phyloP scores from a whole-genome alignment of 2,888 invertebrate species.

The Altica lythri region DNA sequence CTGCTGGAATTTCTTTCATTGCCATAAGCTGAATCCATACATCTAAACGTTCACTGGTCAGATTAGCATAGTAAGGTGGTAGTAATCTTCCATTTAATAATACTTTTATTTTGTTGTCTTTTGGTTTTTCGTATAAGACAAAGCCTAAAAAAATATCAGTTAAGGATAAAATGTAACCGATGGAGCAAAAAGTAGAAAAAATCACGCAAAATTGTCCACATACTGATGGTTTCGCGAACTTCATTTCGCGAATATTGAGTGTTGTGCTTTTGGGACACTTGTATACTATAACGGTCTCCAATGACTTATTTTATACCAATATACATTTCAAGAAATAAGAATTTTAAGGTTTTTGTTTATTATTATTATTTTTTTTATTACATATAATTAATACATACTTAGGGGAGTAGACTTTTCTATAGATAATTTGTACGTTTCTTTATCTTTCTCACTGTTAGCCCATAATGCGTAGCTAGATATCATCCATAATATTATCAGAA shows the following conservation, averaged over 20 bases:
- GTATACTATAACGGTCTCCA: too few species aligned
- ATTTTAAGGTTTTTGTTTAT: too few species aligned
- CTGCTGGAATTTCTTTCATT: conserved; percentile 41
- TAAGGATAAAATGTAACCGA: not conserved
- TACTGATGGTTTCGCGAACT: too few species aligned
- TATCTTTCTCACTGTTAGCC: conserved; percentile 69
- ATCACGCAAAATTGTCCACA: too few species aligned
- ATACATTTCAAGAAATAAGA: too few species aligned
- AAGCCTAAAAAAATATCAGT: conserved; percentile 41
- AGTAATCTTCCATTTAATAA: conserved; percentile 66
- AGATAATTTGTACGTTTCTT: conserved; percentile 66
- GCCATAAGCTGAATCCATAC: conserved; percentile 60
- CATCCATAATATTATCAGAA: conserved; percentile 68
- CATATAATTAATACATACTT: conserved; percentile 33
- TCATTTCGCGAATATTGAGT: too few species aligned
- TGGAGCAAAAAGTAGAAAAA: not conserved
- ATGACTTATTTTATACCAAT: too few species aligned
- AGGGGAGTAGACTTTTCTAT: conserved; percentile 61
- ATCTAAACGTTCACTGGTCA: conserved; percentile 57
- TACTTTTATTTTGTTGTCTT: conserved; percentile 59
- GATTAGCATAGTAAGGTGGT: conserved; percentile 60
- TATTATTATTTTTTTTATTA: too few species aligned
- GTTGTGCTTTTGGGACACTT: too few species aligned
- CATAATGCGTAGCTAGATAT: conserved; percentile 71
- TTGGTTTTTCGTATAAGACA: conserved; percentile 39